Evolutionary conservation across 2,888 invertebrate species (phyloP).

Genomic region (Cataglyphis altisquamis): DNA sequence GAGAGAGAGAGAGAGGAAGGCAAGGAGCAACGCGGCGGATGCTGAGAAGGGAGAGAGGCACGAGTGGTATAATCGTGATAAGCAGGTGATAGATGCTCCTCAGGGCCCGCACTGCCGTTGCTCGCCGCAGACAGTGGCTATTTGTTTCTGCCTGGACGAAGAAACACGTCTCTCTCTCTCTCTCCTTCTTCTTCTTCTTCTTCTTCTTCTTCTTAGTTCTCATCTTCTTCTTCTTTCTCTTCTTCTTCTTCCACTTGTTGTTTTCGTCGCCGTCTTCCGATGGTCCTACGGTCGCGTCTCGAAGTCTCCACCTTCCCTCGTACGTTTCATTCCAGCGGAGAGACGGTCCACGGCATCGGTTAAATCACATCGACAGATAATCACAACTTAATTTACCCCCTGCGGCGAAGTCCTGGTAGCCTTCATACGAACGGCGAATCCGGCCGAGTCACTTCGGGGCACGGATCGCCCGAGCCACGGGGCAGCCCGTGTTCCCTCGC

Average conservation of each 20-base stretch:
- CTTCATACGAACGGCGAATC: slow-evolving; percentile 52
- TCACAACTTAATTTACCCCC: slow-evolving; percentile 86
- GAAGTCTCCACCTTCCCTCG: slow-evolving; percentile 39
- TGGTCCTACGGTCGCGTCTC: slow-evolving; percentile 40
- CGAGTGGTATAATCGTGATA: slow-evolving; percentile 86
- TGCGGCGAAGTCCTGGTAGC: slow-evolving; percentile 76
- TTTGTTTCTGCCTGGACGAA: slow-evolving; percentile 84
- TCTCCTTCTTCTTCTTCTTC: slow-evolving; percentile 46
- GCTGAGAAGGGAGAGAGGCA: slow-evolving; percentile 75
- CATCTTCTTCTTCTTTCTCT: slow-evolving; percentile 46
- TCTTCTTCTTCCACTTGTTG: slow-evolving; percentile 28
- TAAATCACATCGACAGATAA: slow-evolving; percentile 86
- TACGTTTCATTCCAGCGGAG: slow-evolving; percentile 11
- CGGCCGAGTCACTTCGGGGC: slow-evolving; percentile 63
- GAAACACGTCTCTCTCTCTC: slow-evolving; percentile 64
- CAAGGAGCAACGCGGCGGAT: slow-evolving; percentile 61
- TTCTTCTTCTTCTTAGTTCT: slow-evolving; percentile 4
- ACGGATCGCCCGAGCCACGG: slow-evolving; percentile 9
- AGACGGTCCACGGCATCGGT: slow-evolving; percentile 71
- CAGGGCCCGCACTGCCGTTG: slow-evolving; percentile 82
- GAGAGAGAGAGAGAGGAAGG: slow-evolving; percentile 27
- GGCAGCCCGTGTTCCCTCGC: background rate
- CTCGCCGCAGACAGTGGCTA: slow-evolving; percentile 85
- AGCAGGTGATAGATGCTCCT: slow-evolving; percentile 86
- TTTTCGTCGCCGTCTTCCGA: slow-evolving; percentile 45